phyloP scores from a whole-genome alignment of 2,113 vertebrate genomes.

The Nanger granti region DNA sequence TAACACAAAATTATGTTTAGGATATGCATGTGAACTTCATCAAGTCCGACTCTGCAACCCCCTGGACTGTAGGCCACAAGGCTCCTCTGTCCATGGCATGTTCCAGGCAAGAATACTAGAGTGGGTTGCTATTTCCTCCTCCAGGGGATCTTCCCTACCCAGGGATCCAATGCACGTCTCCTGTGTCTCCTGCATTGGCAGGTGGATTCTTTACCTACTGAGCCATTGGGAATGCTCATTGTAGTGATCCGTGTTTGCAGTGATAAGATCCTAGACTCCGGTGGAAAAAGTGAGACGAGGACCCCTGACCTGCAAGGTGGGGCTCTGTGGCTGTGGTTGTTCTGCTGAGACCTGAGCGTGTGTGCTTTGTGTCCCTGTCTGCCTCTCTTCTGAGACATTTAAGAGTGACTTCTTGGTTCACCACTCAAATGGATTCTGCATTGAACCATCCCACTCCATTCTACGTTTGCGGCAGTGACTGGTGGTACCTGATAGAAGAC shows the following conservation, averaged over 20 bases:
- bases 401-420: background rate
- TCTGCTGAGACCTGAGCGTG: background rate
- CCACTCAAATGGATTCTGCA: background rate
- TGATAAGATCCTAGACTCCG: background rate
- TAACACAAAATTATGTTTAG: background rate
- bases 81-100: background rate
- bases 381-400: background rate
- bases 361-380: background rate
- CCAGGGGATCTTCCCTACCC: background rate
- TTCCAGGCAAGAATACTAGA: background rate
- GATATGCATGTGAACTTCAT: background rate
- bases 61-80: background rate
- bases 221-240: background rate
- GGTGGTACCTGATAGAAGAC: fast-evolving
- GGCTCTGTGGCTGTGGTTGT: fast-evolving
- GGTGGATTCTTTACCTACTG: background rate
- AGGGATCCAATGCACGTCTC: background rate
- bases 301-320: background rate
- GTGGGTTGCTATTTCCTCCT: background rate
- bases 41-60: background rate
- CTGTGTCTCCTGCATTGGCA: background rate
- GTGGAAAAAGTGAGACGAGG: background rate
- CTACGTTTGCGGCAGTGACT: background rate
- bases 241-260: background rate
- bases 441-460: too few relatives aligned